Conservation (phyloP, 2,113 vertebrate genomes). For the Sitta europaea region DNA sequence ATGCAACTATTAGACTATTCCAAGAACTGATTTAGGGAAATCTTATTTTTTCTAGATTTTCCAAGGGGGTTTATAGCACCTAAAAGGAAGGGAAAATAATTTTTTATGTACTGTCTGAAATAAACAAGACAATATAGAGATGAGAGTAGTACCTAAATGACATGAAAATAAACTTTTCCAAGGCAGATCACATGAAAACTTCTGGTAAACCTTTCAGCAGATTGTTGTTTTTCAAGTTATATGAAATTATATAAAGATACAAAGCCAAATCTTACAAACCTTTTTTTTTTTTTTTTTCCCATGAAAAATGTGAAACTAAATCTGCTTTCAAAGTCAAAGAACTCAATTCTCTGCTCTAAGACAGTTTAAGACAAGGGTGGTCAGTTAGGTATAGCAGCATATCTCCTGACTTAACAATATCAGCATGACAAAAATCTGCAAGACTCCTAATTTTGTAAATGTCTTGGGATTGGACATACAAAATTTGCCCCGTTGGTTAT, state of each 20-base stretch:
- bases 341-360: background rate
- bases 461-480: background rate
- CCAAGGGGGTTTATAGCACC: background rate
- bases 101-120: background rate
- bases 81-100: background rate
- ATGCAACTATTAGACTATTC: background rate
- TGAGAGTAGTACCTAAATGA: background rate
- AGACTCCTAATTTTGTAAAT: background rate
- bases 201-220: background rate
- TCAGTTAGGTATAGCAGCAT: background rate
- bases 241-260: background rate
- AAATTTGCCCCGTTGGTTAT: background rate
- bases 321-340: background rate
- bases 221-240: background rate
- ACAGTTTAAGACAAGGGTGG: background rate
- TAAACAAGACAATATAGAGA: background rate
- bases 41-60: background rate
- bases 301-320: background rate
- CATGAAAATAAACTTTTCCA: background rate
- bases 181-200: background rate
- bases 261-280: background rate
- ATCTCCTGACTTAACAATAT: background rate
- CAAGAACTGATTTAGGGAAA: background rate
- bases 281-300: fast-evolving
- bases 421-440: background rate